Base-by-base conservation (phyloP, 2,113 vertebrate species). In the Lagopus muta region DNA sequence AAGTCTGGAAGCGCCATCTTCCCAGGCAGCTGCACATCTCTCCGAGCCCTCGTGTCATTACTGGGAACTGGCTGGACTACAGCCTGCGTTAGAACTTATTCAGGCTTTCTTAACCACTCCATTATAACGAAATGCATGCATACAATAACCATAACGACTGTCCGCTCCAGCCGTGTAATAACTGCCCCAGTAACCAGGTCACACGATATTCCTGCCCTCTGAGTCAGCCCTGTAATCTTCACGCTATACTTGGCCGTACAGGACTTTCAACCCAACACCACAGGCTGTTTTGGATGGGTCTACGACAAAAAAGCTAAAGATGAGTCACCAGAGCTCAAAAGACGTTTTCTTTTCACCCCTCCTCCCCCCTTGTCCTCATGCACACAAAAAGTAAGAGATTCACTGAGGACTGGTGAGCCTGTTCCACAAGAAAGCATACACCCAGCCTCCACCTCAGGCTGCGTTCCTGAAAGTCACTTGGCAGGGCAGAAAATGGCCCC, bases 21-120 rank as follows among this genome's bases (percentile, higher is more conserved):
- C 94, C 94, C 92, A 96, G 48, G 92, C 91, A 82, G 89, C 91
- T 82, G 86, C 77, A 62, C 57, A 87, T 34, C 80, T 84, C 84
- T 79, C 78, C 6, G 22, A 54, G 67, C 75, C 65, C 74, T 25
- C 1, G 1, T 19, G 48, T 50, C 90, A 54, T 76, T 48, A 34
- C 48, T 11, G 2, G 70, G 74, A 94, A 78, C 88, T 90, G 2
- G 34, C 16, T 38, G 0, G 0, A 27, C 93, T 65, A 54, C 76
- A 55, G 77, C 54, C 2, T 2, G 30, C 67, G 72, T 11, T 2
- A 3, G 6, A 57, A 36, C 62, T 72, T 32, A 40, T 18, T 52
- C 19, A 72, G 42, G 30, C 15, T 64, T 58, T 38, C 66, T 62
- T 42, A 48, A 66, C 3, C 15, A 8, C 21, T 17, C 24, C 19